phyloP scores from a whole-genome alignment of 37 sponge, comb jelly and placozoan genomes.

The Petrosia ficiformis region DNA sequence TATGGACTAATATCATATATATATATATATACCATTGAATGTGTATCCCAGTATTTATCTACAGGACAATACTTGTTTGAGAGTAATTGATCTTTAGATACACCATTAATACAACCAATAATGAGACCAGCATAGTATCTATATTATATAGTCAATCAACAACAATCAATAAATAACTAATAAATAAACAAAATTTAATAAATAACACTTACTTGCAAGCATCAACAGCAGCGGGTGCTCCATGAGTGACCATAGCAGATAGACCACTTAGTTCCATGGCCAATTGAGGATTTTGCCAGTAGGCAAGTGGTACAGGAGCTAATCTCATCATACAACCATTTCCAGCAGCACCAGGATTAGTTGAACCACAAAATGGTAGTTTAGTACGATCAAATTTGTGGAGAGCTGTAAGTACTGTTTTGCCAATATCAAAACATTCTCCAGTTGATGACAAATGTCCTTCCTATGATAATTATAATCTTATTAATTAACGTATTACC shows the following conservation, averaged over 20 bases:
- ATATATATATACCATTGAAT: constrained; percentile 54
- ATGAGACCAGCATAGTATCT: constrained; percentile 84
- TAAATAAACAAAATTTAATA: neutral
- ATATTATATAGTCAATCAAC: neutral
- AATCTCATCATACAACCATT: constrained; percentile 87
- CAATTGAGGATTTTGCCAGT: constrained; percentile 45
- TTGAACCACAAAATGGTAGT: constrained; percentile 61
- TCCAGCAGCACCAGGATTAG: constrained; percentile 66
- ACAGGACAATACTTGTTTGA: constrained; percentile 65
- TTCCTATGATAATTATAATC: constrained; percentile 23
- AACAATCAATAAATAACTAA: neutral
- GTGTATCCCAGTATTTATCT: constrained; percentile 48
- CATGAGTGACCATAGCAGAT: constrained; percentile 71
- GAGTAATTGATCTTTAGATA: constrained; percentile 72
- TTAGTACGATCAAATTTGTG: constrained; percentile 31
- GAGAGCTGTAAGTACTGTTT: constrained; percentile 50
- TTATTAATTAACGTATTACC: too few relatives aligned
- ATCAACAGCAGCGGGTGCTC: constrained; percentile 61
- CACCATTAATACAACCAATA: constrained; percentile 77
- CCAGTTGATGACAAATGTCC: constrained; percentile 84
- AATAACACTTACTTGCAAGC: constrained; percentile 59
- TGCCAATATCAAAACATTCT: constrained; percentile 80
- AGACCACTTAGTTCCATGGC: constrained; percentile 69
- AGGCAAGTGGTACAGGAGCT: constrained; percentile 71
- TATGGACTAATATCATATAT: neutral